These are phyloP conservation scores for Acanthoscelides obtectus DNA, from an alignment of 2,888 invertebrate species.

Conservation along the genomic window DNA sequence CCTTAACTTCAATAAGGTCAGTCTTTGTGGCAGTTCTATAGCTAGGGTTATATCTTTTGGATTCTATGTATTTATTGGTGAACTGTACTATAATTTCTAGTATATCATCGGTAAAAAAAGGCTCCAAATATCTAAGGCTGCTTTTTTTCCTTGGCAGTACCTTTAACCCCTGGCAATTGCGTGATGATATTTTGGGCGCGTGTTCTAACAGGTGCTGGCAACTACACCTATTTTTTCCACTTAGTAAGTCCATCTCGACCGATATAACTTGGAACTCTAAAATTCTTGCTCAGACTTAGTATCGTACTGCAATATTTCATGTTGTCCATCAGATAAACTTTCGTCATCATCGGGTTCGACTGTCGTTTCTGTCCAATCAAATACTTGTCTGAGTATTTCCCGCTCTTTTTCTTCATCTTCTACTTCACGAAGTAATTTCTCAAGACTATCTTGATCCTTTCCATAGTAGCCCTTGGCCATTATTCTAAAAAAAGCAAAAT, in stretches of 20 bases:
- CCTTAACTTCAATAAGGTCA: not conserved
- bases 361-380: too few species aligned
- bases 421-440: not conserved
- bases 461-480: not conserved
- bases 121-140: not conserved
- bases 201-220: slow-evolving; percentile 1
- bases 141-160: not conserved
- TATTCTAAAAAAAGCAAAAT: not conserved
- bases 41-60: not conserved
- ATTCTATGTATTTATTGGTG: not conserved
- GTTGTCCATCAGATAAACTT: not conserved
- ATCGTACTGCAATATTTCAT: not conserved
- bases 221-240: too few species aligned
- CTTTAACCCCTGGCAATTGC: not conserved
- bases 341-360: not conserved
- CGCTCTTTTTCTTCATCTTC: not conserved
- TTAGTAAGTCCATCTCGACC: too few species aligned
- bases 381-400: too few species aligned
- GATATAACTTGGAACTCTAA: too few species aligned
- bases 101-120: not conserved
- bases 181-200: not conserved
- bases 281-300: not conserved
- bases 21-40: not conserved
- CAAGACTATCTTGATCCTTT: not conserved
- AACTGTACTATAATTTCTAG: not conserved